These are phyloP conservation scores for Coleophora flavipennella DNA, from an alignment of 2,888 invertebrate genomes.

Conservation along the genomic window DNA sequence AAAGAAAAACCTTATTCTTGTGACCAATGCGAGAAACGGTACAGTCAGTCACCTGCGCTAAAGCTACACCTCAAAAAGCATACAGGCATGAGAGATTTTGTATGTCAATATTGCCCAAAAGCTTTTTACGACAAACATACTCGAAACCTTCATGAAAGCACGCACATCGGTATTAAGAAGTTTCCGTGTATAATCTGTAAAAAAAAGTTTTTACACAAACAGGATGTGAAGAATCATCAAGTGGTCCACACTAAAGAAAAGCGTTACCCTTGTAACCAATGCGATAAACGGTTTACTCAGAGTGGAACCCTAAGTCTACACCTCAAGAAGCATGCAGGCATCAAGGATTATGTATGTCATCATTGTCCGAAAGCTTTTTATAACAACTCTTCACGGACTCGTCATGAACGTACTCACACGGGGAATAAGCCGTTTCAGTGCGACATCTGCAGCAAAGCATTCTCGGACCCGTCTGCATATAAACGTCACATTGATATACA, in stretches of 20 bases:
- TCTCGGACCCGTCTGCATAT: constrained; percentile 23
- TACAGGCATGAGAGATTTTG: constrained; percentile 6
- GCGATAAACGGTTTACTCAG: constrained; percentile 1
- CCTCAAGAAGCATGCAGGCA: neutral
- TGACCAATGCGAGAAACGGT: neutral
- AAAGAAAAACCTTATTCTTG: neutral
- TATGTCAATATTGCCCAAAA: constrained; percentile 24
- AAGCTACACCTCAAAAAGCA: constrained; percentile 1
- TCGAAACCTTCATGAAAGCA: constrained; percentile 16
- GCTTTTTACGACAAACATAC: constrained; percentile 12
- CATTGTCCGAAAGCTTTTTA: constrained; percentile 23
- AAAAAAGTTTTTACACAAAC: neutral
- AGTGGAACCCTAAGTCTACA: neutral
- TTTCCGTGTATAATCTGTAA: constrained; percentile 13
- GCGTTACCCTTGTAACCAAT: neutral
- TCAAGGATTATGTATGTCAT: constrained; percentile 16
- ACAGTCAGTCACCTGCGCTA: neutral
- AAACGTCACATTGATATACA: constrained; percentile 26
- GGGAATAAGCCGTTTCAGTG: constrained; percentile 22
- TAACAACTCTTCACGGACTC: neutral
- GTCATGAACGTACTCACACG: constrained; percentile 23
- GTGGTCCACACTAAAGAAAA: neutral
- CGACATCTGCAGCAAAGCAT: constrained; percentile 21
- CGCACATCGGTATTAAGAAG: constrained; percentile 22
- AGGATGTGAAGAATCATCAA: neutral